Base-by-base conservation (phyloP, 2,113 vertebrate genomes). In the Genyomyrus donnyi region DNA sequence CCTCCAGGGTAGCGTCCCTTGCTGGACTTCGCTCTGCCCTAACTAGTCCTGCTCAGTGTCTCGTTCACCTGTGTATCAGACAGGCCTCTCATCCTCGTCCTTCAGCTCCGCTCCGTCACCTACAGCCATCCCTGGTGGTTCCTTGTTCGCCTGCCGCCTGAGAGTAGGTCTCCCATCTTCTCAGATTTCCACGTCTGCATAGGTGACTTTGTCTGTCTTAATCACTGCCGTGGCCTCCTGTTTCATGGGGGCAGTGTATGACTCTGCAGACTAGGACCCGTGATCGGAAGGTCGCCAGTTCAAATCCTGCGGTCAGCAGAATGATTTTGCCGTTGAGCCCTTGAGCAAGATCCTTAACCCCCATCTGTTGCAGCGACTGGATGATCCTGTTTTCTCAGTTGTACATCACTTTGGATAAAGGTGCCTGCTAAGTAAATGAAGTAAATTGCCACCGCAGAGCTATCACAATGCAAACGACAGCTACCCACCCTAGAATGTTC, bases 21-120 rank as follows among this genome's bases (percentile, higher is more conserved):
- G 13, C 9, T 39, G 13, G 2, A 6, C 70, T 45, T 24, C 21
- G 3, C 10, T 21, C 19, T 5, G 42, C 46, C 11, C 45, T 27
- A 1, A 49, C 6, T 7, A 1, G 8, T 56, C 94, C 92, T 95
- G 95, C 89, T 91, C 85, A 93, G 87, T 95, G 94, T n/a, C 88
- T 92, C 17, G 94, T 86, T 74, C 58, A 96, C 95, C 95, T 95
- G 95, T 91, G 93, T 95, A 2, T 89, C 74, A 27, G 80, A 19
- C 0, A 66, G 48, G 13, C 39, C 88, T 17, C 17, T 74, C 87
- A 89, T 3, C 1, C 48, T 53, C 13, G 31, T 50, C 89, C 56
- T 84, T 42, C 10, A 3, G 27, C 31, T 45, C 50, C 39, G 5
- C 45, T 50, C 58, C 48, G 27, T 17, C n/a, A 35, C 46, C 62